Percentiles rank a stretch among this genome's conserved stretches.
phyloP scores from a whole-genome alignment of 2,888 invertebrate genomes.

The Tipula vernalis region DNA sequence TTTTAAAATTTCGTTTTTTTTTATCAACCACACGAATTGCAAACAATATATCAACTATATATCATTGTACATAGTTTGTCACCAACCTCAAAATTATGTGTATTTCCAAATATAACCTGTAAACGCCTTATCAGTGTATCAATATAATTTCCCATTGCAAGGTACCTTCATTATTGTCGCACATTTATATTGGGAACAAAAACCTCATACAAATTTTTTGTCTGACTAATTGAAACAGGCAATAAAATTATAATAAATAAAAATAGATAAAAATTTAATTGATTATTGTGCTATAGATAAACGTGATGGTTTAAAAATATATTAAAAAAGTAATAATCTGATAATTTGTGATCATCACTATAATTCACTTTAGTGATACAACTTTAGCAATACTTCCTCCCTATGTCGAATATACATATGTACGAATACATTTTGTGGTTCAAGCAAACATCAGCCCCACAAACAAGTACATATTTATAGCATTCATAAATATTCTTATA shows the following conservation, averaged over 20 bases:
- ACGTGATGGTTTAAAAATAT: neutral
- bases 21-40: too few relatives aligned
- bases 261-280: neutral
- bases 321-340: neutral
- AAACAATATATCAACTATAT: too few relatives aligned
- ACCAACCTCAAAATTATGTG: too few relatives aligned
- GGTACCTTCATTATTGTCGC: neutral
- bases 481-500: neutral
- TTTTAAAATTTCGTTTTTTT: too few relatives aligned
- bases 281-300: neutral
- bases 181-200: neutral
- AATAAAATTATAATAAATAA: neutral
- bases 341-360: neutral
- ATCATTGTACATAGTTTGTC: too few relatives aligned
- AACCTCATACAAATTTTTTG: neutral
- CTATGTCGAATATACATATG: neutral
- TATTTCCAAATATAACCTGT: too few relatives aligned
- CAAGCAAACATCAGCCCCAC: neutral
- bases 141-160: neutral
- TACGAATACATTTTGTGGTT: neutral
- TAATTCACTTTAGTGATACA: neutral
- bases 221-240: neutral
- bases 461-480: neutral
- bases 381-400: neutral
- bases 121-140: neutral